These are phyloP conservation scores for Galerucella pusilla DNA, from an alignment of 2,888 invertebrate species.

Conservation along the genomic window DNA sequence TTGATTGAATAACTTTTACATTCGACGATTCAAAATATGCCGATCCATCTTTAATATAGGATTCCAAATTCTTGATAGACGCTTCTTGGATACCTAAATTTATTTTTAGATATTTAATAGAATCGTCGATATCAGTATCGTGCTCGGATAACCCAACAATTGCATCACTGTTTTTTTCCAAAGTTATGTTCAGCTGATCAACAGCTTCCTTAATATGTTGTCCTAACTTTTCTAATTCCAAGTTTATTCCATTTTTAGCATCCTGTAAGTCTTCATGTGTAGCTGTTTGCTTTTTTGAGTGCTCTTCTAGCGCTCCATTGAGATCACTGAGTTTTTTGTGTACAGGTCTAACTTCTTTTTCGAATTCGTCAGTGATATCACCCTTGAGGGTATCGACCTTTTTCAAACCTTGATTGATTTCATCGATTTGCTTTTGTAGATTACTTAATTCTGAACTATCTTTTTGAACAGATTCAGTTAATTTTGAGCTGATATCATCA, in stretches of 20 bases:
- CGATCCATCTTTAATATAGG: not conserved
- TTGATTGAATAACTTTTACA: not conserved
- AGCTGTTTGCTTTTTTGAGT: conserved; percentile 8
- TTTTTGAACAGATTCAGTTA: conserved; percentile 13
- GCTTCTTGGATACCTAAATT: not conserved
- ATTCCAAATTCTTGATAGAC: conserved; percentile 13
- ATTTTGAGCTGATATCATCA: conserved; percentile 8
- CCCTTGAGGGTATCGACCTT: conserved; percentile 8
- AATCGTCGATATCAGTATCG: not conserved
- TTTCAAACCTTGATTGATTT: conserved; percentile 10
- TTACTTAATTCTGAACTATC: not conserved
- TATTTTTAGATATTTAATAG: conserved; percentile 5
- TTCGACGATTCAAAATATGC: not conserved
- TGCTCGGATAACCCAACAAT: conserved; percentile 4
- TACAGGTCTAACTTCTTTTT: not conserved
- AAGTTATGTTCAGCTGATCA: not conserved
- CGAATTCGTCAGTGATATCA: conserved; percentile 11
- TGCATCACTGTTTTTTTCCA: not conserved
- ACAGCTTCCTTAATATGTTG: not conserved
- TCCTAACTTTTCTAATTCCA: not conserved
- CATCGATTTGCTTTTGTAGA: conserved; percentile 7
- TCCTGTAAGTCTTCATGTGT: conserved; percentile 5
- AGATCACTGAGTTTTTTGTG: not conserved
- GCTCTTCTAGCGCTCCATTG: conserved; percentile 1
- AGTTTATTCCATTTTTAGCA: not conserved